Conservation (phyloP, 2,888 invertebrate species). For the Pomacea canaliculata region DNA sequence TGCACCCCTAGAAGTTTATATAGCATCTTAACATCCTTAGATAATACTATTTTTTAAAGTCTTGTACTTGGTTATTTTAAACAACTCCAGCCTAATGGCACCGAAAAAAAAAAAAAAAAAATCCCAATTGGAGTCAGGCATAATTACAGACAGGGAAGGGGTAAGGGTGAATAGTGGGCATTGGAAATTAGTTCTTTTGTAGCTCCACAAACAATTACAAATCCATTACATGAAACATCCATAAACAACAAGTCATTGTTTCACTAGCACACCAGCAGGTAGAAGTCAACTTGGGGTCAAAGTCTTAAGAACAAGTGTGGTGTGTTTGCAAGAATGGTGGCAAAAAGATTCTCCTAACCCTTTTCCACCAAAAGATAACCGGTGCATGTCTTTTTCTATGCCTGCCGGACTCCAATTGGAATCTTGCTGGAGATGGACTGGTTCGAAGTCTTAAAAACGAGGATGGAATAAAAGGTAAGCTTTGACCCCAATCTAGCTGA, state of each 20-base stretch:
- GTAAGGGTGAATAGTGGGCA: no score
- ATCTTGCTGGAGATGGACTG: conserved; percentile 22
- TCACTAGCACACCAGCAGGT: neutral
- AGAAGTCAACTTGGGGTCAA: conserved; percentile 36
- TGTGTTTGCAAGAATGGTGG: no score
- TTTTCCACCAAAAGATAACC: no score
- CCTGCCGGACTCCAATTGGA: conserved; percentile 36
- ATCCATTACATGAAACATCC: neutral
- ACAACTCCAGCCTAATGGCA: no score
- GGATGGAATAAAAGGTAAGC: neutral
- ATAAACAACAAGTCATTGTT: neutral
- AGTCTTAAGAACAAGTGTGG: conserved; percentile 17
- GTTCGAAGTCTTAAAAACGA: neutral
- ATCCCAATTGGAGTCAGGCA: conserved; percentile 43
- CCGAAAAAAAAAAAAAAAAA: conserved; percentile 7
- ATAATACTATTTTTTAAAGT: no score
- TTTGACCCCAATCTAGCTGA: conserved; percentile 21
- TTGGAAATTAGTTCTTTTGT: neutral
- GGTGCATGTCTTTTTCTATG: no score
- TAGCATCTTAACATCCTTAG: no score
- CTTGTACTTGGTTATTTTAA: no score
- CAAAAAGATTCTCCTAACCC: no score
- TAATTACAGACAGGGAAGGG: neutral
- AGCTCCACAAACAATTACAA: neutral
- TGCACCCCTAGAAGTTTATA: no score